A percentile compares a stretch with the other conserved stretches of the same genome.
These are phyloP conservation scores for Metalampra italica DNA, from an alignment of 2,888 invertebrate species.

Conservation along the genomic window DNA sequence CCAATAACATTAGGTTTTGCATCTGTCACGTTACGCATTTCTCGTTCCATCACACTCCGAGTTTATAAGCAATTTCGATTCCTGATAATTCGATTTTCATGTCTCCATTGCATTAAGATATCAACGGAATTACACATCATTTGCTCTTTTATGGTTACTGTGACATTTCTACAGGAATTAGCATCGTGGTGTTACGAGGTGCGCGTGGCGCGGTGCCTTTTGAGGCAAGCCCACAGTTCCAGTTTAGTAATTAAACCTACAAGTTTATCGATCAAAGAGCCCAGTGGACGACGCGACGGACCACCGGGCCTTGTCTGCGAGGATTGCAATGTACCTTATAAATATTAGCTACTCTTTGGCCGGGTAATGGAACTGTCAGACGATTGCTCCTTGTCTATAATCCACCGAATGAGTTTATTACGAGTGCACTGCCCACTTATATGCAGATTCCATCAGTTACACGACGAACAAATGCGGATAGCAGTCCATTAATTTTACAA, in stretches of 20 bases:
- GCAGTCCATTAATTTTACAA: slow-evolving; percentile 33
- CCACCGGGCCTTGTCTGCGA: slow-evolving; percentile 60
- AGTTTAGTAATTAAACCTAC: slow-evolving; percentile 75
- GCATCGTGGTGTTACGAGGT: slow-evolving; percentile 26
- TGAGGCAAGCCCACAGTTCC: slow-evolving; percentile 48
- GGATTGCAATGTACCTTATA: slow-evolving; percentile 45
- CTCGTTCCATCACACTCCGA: slow-evolving; percentile 6
- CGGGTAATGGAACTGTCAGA: slow-evolving; percentile 67
- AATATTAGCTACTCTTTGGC: slow-evolving; percentile 53
- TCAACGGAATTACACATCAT: slow-evolving; percentile 2
- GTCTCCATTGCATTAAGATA: slow-evolving; percentile 11
- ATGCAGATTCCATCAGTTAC: slow-evolving; percentile 35
- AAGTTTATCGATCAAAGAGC: slow-evolving; percentile 72
- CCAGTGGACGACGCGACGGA: slow-evolving; percentile 50
- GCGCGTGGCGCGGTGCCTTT: slow-evolving; percentile 64
- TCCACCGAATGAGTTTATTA: slow-evolving; percentile 68
- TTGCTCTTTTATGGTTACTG: slow-evolving; percentile 4
- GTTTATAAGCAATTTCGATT: neutral
- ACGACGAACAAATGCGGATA: slow-evolving; percentile 36
- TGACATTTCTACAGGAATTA: slow-evolving; percentile 30
- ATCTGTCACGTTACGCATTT: slow-evolving; percentile 44
- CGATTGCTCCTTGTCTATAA: slow-evolving; percentile 60
- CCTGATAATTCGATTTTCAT: slow-evolving; percentile 6
- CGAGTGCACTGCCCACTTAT: slow-evolving; percentile 45
- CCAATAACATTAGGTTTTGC: slow-evolving; percentile 42